phyloP scores from a whole-genome alignment of 2,888 invertebrate genomes.

The Escarpia spicata region DNA sequence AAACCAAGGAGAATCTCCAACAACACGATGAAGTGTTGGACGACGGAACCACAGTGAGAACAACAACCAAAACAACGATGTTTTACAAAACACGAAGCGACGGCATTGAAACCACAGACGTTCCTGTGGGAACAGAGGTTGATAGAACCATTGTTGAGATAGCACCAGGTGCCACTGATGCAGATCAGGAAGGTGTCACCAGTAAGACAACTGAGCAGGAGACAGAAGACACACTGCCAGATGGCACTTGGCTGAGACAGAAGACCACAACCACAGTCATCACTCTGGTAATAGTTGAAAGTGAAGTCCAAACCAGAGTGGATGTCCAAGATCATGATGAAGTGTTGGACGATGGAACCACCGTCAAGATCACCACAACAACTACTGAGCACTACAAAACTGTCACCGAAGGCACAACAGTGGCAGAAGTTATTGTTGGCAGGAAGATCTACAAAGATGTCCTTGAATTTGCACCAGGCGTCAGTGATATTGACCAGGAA shows the following conservation, averaged over 20 bases:
- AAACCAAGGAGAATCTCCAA: not conserved
- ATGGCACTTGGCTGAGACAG: conserved; percentile 54
- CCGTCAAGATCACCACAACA: conserved; percentile 26
- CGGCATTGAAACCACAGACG: conserved; percentile 28
- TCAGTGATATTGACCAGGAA: conserved; percentile 28
- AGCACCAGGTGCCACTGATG: conserved; percentile 21
- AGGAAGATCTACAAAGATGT: conserved; percentile 34
- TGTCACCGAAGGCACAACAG: not conserved
- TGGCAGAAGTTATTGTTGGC: conserved; percentile 21
- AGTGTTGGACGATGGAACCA: conserved; percentile 36
- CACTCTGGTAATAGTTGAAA: not conserved
- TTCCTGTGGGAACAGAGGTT: conserved; percentile 31
- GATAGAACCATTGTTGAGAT: conserved; percentile 23
- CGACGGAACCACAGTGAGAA: conserved; percentile 35
- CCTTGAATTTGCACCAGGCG: conserved; percentile 31
- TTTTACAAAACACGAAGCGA: not conserved
- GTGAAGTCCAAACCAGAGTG: not conserved
- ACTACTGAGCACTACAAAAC: conserved; percentile 8
- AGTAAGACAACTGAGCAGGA: conserved; percentile 38
- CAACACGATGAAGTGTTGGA: conserved; percentile 32
- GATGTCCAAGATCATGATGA: conserved; percentile 20
- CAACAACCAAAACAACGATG: conserved; percentile 24
- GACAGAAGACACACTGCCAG: conserved; percentile 48
- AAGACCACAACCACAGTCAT: conserved; percentile 8
- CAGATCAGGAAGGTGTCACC: conserved; percentile 24